Evolutionary conservation across 1,140 invertebrate genomes (phyloP), one percentile per base, ranked within the genome.

Genomic region (Wasmannia auropunctata): DNA sequence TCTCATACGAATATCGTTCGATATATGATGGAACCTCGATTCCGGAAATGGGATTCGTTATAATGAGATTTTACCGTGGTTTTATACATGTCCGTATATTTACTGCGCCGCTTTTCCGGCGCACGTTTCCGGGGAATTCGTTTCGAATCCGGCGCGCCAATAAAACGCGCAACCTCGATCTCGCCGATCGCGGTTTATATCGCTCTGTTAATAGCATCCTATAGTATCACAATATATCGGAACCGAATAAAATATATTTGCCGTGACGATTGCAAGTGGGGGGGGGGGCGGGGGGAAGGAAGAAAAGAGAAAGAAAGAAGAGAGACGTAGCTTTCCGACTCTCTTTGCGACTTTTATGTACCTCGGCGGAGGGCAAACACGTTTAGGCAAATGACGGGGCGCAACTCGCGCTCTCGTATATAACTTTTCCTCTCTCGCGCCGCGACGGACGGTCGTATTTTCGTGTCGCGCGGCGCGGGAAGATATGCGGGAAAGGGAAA

Each of bases 401-500:
- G 7, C 14, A 46, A 19, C 14, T 16, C 67, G 49, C 56, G n/a
- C n/a, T n/a, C n/a, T 5, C 62, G 77, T 67, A n/a, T n/a, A n/a
- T n/a, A 70, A 81, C 63, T 70, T 70, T 56, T 67, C 43, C 43
- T 49, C 28, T 67, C n/a, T 51, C 25, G 34, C 34, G 14, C 14
- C 54, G 40, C 16, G n/a, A 10, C 16, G n/a, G 5, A 8, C 19
- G 56, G n/a, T 37, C 8, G 31, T 31, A 16, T 5, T 37, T 37
- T 51, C n/a, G 14, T 4, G 37, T n/a, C 31, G 28, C 58, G 3
- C 14, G 3, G 22, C 14, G 28, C 56, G 56, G 31, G 19, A 49
- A 63, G 34, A 77, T 34, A 56, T 37, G 79, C 79, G 51, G 25
- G 65, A 58, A 81, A 72, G 25, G 51, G 65, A 81, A 81, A 72